Evolutionary conservation across 1,140 invertebrate species (phyloP), one percentile per base, ranked within the genome.

Genomic region (Lepidotrigona ventralis): DNA sequence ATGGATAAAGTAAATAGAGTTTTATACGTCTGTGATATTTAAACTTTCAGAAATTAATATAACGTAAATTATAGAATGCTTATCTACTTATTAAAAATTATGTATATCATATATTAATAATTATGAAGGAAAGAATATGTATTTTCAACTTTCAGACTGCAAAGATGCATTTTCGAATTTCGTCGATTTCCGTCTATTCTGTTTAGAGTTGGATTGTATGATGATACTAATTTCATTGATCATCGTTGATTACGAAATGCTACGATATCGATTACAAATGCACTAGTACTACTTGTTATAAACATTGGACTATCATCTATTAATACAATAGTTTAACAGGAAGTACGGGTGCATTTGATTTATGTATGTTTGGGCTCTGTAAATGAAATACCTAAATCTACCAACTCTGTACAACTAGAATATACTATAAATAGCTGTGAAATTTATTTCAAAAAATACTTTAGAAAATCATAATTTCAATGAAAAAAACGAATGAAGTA

Each of bases 291-390:
- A 19, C 64, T 17, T 33, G 11, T 29, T 11, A 29, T 66, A 66
- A 66, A 66, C 64, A 66, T 33, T 17, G 29, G 29, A 9, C 64
- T 9, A 66, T 66, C 64, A 66, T 33, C 29, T 33, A 33, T 66
- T 66, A 66, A 66, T 66, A 39, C 33, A 33, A 23, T 68, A 68
- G 66, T 69, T 69, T 69, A 21, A 69, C 33, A 23, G 66, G 33
- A 39, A 69, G n/a, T 14, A 39, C 19, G 12, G 19, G 12, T 21
- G 26, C 26, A 17, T 66, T 66, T 66, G 33, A 21, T 69, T 69
- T 23, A 39, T 21, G 66, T 39, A 23, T 12, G 29, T 33, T 68
- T 21, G 19, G 19, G 5, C 19, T 23, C 11, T 39, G 66, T 39
- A 23, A 23, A 69, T 39, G 11, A 39, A 29, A 66, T 29, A 58